These are phyloP conservation scores for Brachionus calyciflorus DNA, from an alignment of 1,140 invertebrate genomes.

Conservation along the genomic window DNA sequence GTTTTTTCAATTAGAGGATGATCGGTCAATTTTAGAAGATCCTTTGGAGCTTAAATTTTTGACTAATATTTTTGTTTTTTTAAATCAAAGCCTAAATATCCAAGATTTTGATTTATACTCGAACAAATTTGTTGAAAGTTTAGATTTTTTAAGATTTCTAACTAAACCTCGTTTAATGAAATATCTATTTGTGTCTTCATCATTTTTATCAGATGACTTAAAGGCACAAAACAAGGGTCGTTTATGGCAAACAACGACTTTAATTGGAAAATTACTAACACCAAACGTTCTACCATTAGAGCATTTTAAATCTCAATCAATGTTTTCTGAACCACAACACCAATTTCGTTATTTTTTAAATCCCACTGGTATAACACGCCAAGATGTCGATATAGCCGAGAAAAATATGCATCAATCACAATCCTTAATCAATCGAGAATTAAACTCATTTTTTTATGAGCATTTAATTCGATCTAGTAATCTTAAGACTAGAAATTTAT, in stretches of 20 bases:
- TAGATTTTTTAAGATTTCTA: not conserved
- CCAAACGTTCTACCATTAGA: conserved; percentile 5
- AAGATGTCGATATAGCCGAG: conserved; percentile 33
- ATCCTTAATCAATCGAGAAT: not conserved
- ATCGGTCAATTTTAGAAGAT: not conserved
- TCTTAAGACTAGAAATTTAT: not conserved
- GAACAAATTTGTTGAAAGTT: not conserved
- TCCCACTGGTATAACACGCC: conserved; percentile 6
- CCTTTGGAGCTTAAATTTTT: conserved; percentile 8
- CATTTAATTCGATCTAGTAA: conserved; percentile 19
- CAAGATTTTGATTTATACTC: not conserved
- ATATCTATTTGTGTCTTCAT: not conserved
- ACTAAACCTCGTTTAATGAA: conserved; percentile 20
- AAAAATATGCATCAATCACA: conserved; percentile 23
- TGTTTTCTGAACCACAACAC: not conserved
- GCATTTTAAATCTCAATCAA: conserved; percentile 6
- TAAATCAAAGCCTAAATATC: not conserved
- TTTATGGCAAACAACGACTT: conserved; percentile 7
- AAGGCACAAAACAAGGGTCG: not conserved
- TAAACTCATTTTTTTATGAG: not conserved
- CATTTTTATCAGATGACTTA: not conserved
- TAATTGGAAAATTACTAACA: conserved; percentile 35
- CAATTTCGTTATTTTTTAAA: conserved; percentile 35
- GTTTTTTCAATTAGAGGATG: not conserved
- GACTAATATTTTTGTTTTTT: not conserved